Percentiles rank a stretch among this genome's conserved stretches.
These are phyloP conservation scores for Hycleus phaleratus DNA, from an alignment of 1,140 invertebrate genomes.

Conservation along the genomic window DNA sequence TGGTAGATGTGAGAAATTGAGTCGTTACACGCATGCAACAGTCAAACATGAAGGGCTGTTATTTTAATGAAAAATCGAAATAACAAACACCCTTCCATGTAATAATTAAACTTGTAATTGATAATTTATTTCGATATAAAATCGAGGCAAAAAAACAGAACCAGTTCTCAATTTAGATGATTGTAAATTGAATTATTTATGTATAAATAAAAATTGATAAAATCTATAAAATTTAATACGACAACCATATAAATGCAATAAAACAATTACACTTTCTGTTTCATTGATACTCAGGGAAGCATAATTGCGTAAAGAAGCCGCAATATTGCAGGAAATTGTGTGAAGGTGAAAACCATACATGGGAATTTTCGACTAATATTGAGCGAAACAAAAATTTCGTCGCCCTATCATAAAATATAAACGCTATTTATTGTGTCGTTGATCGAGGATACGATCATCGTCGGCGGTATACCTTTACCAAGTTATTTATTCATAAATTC, in stretches of 20 bases:
- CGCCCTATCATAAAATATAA: slow-evolving; percentile 4
- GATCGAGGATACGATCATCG: not conserved
- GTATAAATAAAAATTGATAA: not conserved
- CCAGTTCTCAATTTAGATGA: too few species aligned
- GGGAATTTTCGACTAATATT: too few species aligned
- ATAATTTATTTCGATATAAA: not conserved
- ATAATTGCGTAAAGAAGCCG: slow-evolving; percentile 15
- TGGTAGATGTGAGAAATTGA: slow-evolving; percentile 9
- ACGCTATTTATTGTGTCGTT: slow-evolving; percentile 11
- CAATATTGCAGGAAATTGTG: slow-evolving; percentile 12
- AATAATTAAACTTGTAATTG: not conserved
- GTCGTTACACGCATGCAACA: slow-evolving; percentile 13
- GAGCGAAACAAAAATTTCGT: too few species aligned
- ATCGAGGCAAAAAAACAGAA: too few species aligned
- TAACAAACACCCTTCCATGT: too few species aligned
- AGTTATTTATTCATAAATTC: slow-evolving; percentile 9
- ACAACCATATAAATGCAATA: slow-evolving; percentile 16
- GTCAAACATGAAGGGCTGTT: not conserved
- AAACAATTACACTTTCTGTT: slow-evolving; percentile 1
- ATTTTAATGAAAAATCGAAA: too few species aligned
- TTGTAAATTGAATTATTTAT: too few species aligned
- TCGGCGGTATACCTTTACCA: slow-evolving; percentile 1
- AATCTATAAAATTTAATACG: slow-evolving; percentile 9
- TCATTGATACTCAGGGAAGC: not conserved
- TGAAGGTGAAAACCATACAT: not conserved